A percentile compares a stretch with the other conserved stretches of the same genome.
Evolutionary conservation across 2,797 vertebrate species (phyloP).

Genomic region (Meriones psammophilus): DNA sequence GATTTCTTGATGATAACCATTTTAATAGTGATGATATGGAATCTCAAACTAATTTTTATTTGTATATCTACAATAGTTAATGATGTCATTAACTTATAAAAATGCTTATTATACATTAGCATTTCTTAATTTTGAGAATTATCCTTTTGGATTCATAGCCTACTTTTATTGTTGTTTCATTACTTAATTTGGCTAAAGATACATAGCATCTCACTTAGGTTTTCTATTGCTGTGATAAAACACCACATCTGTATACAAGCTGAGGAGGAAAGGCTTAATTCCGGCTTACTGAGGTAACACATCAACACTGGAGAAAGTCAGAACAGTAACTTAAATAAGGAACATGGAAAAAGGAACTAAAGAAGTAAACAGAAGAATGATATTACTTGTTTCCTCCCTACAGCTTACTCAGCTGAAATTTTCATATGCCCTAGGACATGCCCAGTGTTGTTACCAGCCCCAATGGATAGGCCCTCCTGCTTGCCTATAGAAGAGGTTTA

Average conservation of each 20-base stretch:
- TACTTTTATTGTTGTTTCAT: neutral
- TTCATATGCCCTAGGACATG: neutral
- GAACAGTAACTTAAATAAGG: neutral
- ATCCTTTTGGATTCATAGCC: neutral
- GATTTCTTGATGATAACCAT: no score
- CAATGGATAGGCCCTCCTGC: no score
- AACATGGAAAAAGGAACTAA: neutral
- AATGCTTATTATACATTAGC: no score
- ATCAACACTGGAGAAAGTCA: neutral
- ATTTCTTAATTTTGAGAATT: no score
- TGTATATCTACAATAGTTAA: no score
- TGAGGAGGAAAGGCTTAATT: no score
- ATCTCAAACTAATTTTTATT: no score
- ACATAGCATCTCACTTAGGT: neutral
- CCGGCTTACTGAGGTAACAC: no score
- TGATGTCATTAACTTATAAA: no score
- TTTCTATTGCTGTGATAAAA: no score
- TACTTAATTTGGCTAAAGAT: neutral
- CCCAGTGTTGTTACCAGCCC: neutral
- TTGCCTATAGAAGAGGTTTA: neutral
- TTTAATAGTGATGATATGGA: no score
- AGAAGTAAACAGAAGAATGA: neutral
- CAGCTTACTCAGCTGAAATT: neutral
- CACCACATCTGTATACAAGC: no score
- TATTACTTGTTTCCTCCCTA: neutral